A percentile compares a stretch with the other conserved stretches of the same genome.
These are phyloP conservation scores for Scopus umbretta DNA, from an alignment of 2,113 vertebrate species.

Conservation along the genomic window DNA sequence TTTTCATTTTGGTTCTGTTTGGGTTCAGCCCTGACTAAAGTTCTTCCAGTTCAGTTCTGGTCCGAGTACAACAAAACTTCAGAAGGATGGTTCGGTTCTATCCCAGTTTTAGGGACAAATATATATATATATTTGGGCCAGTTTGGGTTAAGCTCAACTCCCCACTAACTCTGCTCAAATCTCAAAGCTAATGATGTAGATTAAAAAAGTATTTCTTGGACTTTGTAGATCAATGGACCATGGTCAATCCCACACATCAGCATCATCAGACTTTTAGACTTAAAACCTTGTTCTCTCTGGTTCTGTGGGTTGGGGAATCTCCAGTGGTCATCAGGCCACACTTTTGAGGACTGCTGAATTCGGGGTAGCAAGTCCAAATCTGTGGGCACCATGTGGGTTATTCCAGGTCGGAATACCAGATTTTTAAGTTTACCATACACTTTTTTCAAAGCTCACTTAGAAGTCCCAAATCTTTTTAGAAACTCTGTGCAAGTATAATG, in stretches of 20 bases:
- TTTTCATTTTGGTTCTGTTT: not conserved
- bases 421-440: not conserved
- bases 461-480: not conserved
- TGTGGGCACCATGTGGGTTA: not conserved
- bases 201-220: not conserved
- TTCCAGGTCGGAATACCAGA: not conserved
- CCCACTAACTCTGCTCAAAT: not conserved
- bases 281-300: not conserved
- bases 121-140: not conserved
- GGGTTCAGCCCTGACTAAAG: not conserved
- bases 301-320: not conserved
- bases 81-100: not conserved
- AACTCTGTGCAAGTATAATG: not conserved
- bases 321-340: fast-evolving
- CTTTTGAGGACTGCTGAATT: not conserved
- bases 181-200: not conserved
- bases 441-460: not conserved
- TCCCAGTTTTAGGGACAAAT: not conserved
- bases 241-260: fast-evolving
- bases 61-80: not conserved
- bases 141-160: not conserved
- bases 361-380: not conserved
- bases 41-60: not conserved
- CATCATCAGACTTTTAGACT: not conserved
- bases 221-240: not conserved